Percentiles rank a stretch among this genome's conserved stretches.
Conservation (phyloP, 2,888 invertebrate species). For the Drosophila phalerata region DNA sequence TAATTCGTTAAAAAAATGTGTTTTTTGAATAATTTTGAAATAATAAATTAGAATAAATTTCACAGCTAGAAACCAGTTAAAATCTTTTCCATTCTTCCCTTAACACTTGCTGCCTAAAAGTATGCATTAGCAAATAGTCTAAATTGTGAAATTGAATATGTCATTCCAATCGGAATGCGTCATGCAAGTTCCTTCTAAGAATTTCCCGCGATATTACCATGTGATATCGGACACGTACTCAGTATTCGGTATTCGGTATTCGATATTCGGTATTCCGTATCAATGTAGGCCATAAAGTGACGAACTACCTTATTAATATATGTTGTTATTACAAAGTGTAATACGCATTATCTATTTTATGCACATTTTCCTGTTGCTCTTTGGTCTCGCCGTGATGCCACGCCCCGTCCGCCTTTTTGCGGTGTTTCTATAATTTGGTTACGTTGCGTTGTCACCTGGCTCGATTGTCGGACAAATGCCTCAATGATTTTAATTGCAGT, state of each 20-base stretch:
- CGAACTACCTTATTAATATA: conserved; percentile 63
- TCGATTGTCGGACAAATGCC: conserved; percentile 47
- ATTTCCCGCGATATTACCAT: conserved; percentile 39
- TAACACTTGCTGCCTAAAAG: conserved; percentile 5
- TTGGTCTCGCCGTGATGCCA: conserved; percentile 41
- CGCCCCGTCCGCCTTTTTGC: conserved; percentile 28
- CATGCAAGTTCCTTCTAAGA: conserved; percentile 36
- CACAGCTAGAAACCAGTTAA: too few relatives aligned
- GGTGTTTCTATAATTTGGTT: conserved; percentile 32
- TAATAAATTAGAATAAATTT: too few relatives aligned
- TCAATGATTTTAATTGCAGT: conserved; percentile 81
- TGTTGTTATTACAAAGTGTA: conserved; percentile 48
- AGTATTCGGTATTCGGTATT: conserved; percentile 7
- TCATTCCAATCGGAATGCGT: not conserved
- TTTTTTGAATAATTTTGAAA: too few relatives aligned
- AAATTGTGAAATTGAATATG: not conserved
- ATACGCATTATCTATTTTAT: conserved; percentile 75
- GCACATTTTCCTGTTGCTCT: conserved; percentile 76
- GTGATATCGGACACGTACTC: conserved; percentile 18
- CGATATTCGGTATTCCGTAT: conserved; percentile 24
- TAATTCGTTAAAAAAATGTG: too few relatives aligned
- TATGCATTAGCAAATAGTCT: conserved; percentile 7
- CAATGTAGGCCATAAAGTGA: conserved; percentile 57
- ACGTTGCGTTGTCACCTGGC: conserved; percentile 36
- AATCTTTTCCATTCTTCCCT: not conserved